These are phyloP conservation scores for Suillia variegata DNA, from an alignment of 2,888 invertebrate species.

Conservation along the genomic window DNA sequence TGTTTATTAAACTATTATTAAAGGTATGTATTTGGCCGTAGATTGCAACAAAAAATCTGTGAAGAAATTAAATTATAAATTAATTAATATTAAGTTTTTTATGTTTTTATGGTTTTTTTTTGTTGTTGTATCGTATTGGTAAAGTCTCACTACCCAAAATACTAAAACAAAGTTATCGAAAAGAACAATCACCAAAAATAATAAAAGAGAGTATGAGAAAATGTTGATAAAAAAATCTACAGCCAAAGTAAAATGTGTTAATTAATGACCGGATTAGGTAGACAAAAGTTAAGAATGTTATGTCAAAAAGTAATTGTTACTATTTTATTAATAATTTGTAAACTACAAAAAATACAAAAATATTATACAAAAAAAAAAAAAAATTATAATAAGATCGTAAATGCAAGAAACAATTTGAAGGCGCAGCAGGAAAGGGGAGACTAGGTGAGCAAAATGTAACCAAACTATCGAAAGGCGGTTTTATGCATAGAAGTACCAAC, in stretches of 20 bases:
- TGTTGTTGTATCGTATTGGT: slow-evolving; percentile 10
- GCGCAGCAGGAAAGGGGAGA: no score
- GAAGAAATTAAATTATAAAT: slow-evolving; percentile 57
- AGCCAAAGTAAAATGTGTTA: slow-evolving; percentile 55
- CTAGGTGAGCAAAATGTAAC: no score
- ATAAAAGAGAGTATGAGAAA: slow-evolving; percentile 8
- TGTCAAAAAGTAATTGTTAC: slow-evolving; percentile 17
- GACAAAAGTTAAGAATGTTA: slow-evolving; percentile 24
- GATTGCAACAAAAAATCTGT: slow-evolving; percentile 60
- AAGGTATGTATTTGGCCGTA: slow-evolving; percentile 59
- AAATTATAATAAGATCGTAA: no score
- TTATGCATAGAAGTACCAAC: no score
- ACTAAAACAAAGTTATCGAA: slow-evolving; percentile 29
- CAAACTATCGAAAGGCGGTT: no score
- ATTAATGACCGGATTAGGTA: slow-evolving; percentile 23
- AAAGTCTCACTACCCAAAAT: slow-evolving; percentile 16
- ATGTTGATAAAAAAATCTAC: slow-evolving; percentile 49
- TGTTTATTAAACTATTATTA: slow-evolving; percentile 43
- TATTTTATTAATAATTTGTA: slow-evolving; percentile 17
- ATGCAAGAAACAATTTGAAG: no score
- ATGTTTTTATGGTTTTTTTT: no score
- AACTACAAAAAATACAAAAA: slow-evolving; percentile 32
- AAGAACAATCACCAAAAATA: slow-evolving; percentile 25
- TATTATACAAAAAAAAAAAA: no score
- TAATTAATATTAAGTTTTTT: slow-evolving; percentile 43